These are phyloP conservation scores for Phaonia tiefii DNA, from an alignment of 2,888 invertebrate genomes.

Conservation along the genomic window DNA sequence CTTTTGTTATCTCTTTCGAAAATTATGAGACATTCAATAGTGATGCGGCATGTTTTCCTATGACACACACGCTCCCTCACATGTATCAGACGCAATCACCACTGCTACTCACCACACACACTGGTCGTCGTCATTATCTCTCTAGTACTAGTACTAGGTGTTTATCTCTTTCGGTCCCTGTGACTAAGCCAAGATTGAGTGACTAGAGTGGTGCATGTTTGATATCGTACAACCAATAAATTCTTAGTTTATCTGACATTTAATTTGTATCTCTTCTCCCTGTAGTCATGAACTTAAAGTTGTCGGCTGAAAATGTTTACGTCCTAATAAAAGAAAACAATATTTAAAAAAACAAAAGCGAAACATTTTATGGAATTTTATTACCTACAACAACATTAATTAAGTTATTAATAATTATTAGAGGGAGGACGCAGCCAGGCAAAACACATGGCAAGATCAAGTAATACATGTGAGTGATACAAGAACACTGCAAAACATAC, in stretches of 20 bases:
- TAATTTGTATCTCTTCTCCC: constrained; percentile 58
- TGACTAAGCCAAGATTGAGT: neutral
- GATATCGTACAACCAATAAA: constrained; percentile 60
- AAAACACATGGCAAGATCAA: too few species aligned
- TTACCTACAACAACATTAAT: constrained; percentile 25
- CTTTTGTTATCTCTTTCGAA: constrained; percentile 24
- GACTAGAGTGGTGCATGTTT: constrained; percentile 51
- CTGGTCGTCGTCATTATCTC: neutral
- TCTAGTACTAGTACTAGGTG: neutral
- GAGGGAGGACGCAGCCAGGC: neutral
- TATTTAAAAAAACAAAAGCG: constrained; percentile 23
- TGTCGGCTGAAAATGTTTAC: constrained; percentile 28
- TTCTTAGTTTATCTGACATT: constrained; percentile 61
- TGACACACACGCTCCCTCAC: neutral
- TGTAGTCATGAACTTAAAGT: constrained; percentile 53
- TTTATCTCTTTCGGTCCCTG: neutral
- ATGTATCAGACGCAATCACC: constrained; percentile 1
- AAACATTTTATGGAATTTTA: constrained; percentile 28
- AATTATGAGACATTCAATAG: constrained; percentile 31
- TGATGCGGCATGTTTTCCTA: constrained; percentile 3
- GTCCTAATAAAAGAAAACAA: constrained; percentile 43
- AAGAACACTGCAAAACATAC: too few species aligned
- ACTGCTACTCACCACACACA: neutral
- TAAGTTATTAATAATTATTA: constrained; percentile 32
- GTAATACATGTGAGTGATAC: too few species aligned